A percentile compares a stretch with the other conserved stretches of the same genome.
Conservation (phyloP, 2,797 vertebrate genomes). For the Artibeus lituratus region DNA sequence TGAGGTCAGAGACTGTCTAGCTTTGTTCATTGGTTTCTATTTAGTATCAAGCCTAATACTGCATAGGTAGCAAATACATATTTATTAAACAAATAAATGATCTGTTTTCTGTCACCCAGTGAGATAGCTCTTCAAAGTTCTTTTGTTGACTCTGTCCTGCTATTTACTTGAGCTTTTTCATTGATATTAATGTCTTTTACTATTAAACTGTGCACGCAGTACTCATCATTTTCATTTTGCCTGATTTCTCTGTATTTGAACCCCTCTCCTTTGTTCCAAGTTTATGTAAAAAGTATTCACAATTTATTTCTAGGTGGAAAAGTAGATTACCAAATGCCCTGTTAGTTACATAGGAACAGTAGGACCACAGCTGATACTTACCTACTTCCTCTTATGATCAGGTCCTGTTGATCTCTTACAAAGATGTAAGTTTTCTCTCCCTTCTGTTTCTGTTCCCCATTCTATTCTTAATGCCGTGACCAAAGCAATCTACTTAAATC, state of each 20-base stretch:
- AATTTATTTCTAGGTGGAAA: constrained; percentile 21
- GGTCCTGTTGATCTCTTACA: background rate
- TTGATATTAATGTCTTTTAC: background rate
- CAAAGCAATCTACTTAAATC: background rate
- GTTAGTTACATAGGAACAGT: background rate
- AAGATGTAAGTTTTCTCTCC: background rate
- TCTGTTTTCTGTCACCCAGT: background rate
- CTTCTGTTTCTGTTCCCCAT: background rate
- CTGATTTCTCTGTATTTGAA: background rate
- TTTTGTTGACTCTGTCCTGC: background rate
- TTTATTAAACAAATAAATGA: background rate
- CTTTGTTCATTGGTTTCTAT: background rate
- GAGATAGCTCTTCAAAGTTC: background rate
- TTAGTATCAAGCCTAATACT: background rate
- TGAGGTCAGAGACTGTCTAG: background rate
- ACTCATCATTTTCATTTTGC: constrained; percentile 25
- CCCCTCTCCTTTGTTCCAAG: background rate
- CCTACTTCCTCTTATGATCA: background rate
- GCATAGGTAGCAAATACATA: background rate
- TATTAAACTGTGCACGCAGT: background rate
- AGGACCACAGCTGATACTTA: background rate
- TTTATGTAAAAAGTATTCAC: background rate
- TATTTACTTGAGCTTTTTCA: background rate
- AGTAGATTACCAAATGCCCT: background rate
- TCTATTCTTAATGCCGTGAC: background rate